These are phyloP conservation scores for Calidris pygmaea DNA, from an alignment of 2,113 vertebrate species.

Conservation along the genomic window DNA sequence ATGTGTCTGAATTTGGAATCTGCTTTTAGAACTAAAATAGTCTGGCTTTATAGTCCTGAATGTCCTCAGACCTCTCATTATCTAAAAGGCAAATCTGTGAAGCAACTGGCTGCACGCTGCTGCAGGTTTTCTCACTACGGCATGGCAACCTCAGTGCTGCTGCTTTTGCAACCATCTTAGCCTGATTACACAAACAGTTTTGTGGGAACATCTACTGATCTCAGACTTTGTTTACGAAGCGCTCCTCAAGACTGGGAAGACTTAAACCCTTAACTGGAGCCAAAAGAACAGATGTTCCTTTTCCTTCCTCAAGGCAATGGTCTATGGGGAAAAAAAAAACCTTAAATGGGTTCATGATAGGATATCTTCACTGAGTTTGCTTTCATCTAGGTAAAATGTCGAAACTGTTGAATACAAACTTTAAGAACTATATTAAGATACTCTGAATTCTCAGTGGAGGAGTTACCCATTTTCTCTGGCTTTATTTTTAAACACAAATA, in stretches of 20 bases:
- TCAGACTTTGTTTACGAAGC: constrained; percentile 67
- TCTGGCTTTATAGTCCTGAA: not conserved
- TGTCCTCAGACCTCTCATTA: not conserved
- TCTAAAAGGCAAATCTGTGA: not conserved
- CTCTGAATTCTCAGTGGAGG: not conserved
- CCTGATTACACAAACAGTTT: constrained; percentile 46
- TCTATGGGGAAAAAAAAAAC: not conserved
- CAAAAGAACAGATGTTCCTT: constrained; percentile 56
- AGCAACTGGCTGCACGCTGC: accelerated
- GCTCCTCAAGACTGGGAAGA: constrained; percentile 59
- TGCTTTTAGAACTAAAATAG: not conserved
- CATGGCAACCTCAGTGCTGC: not conserved
- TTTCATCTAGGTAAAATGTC: not conserved
- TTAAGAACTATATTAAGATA: not conserved
- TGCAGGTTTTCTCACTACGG: not conserved
- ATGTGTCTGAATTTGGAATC: not conserved
- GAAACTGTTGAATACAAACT: not conserved
- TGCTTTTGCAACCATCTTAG: not conserved
- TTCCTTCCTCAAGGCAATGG: not conserved
- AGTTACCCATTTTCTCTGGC: not conserved
- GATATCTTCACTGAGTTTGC: not conserved
- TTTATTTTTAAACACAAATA: not conserved
- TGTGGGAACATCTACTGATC: constrained; percentile 62
- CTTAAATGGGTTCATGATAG: not conserved
- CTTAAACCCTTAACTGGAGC: constrained; percentile 49